Percentiles rank a stretch among this genome's conserved stretches.
phyloP scores from a whole-genome alignment of 2,113 vertebrate genomes.

The Thinocorus orbignyianus region DNA sequence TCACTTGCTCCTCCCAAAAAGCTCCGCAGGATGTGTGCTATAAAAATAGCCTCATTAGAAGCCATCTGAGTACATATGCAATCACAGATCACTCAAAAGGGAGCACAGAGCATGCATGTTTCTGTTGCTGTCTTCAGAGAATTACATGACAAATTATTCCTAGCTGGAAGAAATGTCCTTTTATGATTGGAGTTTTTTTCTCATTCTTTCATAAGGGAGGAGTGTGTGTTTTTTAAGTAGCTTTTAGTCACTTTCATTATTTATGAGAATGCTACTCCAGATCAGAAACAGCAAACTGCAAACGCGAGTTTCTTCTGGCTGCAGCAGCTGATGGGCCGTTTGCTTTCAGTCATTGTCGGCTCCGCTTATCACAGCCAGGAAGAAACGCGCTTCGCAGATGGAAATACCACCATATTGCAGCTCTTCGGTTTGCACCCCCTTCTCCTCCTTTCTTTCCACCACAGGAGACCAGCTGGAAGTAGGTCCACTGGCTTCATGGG shows the following conservation, averaged over 20 bases:
- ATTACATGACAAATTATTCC: constrained; percentile 71
- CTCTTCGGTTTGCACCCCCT: not conserved
- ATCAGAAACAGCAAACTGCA: constrained; percentile 52
- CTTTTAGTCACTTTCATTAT: constrained; percentile 71
- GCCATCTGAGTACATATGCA: constrained; percentile 31
- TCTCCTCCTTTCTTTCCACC: not conserved
- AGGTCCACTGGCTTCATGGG: not conserved
- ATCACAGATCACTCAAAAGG: constrained; percentile 45
- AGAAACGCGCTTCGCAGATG: not conserved
- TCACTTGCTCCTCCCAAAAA: constrained; percentile 7
- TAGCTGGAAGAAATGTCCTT: constrained; percentile 67
- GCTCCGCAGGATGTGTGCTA: constrained; percentile 53
- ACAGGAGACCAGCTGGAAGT: not conserved
- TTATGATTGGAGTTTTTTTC: constrained; percentile 53
- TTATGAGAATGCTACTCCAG: constrained; percentile 58
- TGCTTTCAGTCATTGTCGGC: not conserved
- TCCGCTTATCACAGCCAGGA: not conserved
- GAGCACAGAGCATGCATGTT: constrained; percentile 20
- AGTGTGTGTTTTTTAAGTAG: constrained; percentile 68
- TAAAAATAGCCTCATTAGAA: constrained; percentile 64
- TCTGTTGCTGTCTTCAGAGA: constrained; percentile 63
- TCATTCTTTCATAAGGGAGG: constrained; percentile 54
- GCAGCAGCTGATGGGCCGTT: not conserved
- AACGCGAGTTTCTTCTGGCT: not conserved
- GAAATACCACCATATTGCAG: not conserved